Evolutionary conservation across 2,797 vertebrate species (phyloP).

Genomic region (Meda fulgida): DNA sequence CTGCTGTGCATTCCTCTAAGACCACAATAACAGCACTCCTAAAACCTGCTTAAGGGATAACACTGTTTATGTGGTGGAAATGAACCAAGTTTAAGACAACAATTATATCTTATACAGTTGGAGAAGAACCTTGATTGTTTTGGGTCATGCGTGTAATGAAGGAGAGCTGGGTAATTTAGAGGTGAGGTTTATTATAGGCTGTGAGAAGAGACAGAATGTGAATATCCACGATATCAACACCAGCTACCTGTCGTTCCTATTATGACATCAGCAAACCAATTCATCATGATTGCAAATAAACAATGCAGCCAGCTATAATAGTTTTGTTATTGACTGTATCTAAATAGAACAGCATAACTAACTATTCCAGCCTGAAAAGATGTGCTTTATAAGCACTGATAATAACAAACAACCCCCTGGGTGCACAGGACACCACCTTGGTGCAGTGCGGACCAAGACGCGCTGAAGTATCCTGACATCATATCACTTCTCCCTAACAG

Average conservation of each 20-base stretch:
- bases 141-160: constrained; percentile 29
- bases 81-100: constrained; percentile 62
- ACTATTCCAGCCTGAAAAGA: neutral
- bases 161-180: constrained; percentile 31
- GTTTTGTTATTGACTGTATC: neutral
- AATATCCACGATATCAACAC: constrained; percentile 22
- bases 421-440: constrained; percentile 11
- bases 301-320: neutral
- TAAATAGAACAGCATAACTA: neutral
- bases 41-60: constrained; percentile 53
- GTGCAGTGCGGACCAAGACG: constrained; percentile 36
- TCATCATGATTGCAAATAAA: constrained; percentile 2
- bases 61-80: constrained; percentile 59
- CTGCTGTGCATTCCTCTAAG: constrained; percentile 55
- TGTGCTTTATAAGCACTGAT: neutral
- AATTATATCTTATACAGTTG: constrained; percentile 40
- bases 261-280: neutral
- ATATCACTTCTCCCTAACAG: constrained; percentile 16
- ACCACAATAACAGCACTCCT: constrained; percentile 49
- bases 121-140: constrained; percentile 4
- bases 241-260: constrained; percentile 21
- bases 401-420: neutral
- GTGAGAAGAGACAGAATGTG: constrained; percentile 12
- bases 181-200: constrained; percentile 31
- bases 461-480: constrained; percentile 28